phyloP scores from a whole-genome alignment of 2,888 invertebrate species.

The Pseudococcus longispinus region DNA sequence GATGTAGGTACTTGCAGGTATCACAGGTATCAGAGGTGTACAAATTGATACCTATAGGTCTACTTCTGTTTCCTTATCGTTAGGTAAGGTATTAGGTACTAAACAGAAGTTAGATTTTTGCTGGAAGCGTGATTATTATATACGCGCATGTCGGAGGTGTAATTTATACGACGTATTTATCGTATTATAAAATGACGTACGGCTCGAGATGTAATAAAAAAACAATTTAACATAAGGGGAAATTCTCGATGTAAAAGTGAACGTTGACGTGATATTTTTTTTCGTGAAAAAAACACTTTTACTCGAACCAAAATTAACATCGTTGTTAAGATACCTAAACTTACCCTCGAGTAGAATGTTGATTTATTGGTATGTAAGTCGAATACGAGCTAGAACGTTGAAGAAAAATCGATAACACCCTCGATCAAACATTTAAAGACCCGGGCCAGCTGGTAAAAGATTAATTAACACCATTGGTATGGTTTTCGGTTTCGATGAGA shows the following conservation, averaged over 20 bases:
- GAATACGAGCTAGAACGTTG: no score
- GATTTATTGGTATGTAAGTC: constrained; percentile 31
- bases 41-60: not conserved
- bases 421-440: constrained; percentile 41
- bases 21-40: not conserved
- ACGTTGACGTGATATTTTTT: not conserved
- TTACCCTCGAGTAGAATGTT: constrained; percentile 16
- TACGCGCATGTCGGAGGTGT: not conserved
- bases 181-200: constrained; percentile 1
- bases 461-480: constrained; percentile 49
- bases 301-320: not conserved
- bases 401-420: constrained; percentile 48
- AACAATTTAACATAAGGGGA: not conserved
- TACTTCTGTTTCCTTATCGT: not conserved
- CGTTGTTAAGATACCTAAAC: not conserved
- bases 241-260: constrained; percentile 15
- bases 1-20: not conserved
- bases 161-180: constrained; percentile 9
- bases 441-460: constrained; percentile 35
- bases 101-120: constrained; percentile 18
- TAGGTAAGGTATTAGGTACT: not conserved
- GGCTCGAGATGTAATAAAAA: not conserved
- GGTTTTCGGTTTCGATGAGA: not conserved
- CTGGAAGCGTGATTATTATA: constrained; percentile 18
- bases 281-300: not conserved